Base-by-base conservation (phyloP, 2,797 vertebrate species). In the Sebastes variabilis region DNA sequence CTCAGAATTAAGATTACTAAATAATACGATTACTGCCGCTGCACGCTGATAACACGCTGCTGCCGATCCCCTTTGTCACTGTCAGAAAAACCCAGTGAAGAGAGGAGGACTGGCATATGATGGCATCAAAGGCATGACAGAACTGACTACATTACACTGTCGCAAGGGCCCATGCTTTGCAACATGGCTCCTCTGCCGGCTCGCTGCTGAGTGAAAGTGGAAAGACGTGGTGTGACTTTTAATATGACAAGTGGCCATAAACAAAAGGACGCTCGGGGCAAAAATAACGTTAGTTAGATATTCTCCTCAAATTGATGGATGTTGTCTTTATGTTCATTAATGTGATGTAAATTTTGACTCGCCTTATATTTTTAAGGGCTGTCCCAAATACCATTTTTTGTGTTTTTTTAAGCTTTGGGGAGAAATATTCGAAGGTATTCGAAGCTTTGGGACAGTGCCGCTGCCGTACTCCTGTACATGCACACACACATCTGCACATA, bases 1-100 rank as follows among this genome's bases (percentile, higher is more conserved):
- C 80, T 90, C 92, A 88, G 92, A 94, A 92, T 93, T 91, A 94
- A 93, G 93, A 93, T 94, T 86, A 94, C 93, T 93, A 93, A 95
- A 95, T 96, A 95, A 95, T 94, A 90, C 89, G 90, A 94, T 95
- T 95, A 95, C 90, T 75, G 92, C 90, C 87, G 92, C 91, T 91
- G 94, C 89, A 87, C 83, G 59, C 82, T 83, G 93, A 95, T 94
- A 93, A 94, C 91, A 82, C 86, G 36, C 84, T 62, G 82, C 87
- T 76, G 85, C 89, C 75, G 80, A 89, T 92, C 91, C 90, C 87
- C 77, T 90, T 92, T 90, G 91, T 90, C 86, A 81, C 85, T 86
- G 86, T 92, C 90, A 88, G 79, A 90, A 79, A 49, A 86, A 80
- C 79, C 85, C 79, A n/a, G 80, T 75, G 77, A 85, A 73, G 82